Evolutionary conservation across 2,888 invertebrate species (phyloP).

Genomic region (Drosophila conformis): DNA sequence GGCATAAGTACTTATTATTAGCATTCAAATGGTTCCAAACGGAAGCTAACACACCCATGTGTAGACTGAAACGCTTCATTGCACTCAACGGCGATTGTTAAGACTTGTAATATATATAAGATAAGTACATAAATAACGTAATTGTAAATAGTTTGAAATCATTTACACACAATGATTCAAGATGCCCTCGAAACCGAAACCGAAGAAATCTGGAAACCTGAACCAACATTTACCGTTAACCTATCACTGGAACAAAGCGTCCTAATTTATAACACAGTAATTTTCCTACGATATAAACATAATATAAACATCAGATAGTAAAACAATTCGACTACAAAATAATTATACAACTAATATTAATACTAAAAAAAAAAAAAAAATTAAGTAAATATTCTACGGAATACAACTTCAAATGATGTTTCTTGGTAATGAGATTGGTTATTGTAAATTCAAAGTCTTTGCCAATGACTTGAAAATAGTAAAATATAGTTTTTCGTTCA

Average conservation of each 20-base stretch:
- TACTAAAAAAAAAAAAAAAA: background rate
- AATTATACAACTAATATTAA: slow-evolving; percentile 6
- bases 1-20: slow-evolving; percentile 26
- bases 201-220: slow-evolving; percentile 12
- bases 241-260: slow-evolving; percentile 58
- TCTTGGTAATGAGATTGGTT: background rate
- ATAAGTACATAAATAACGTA: slow-evolving; percentile 20
- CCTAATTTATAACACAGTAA: slow-evolving; percentile 63
- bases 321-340: slow-evolving; percentile 17
- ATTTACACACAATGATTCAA: slow-evolving; percentile 10
- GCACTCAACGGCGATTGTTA: slow-evolving; percentile 29
- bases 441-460: background rate
- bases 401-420: background rate
- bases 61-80: slow-evolving; percentile 14
- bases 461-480: background rate
- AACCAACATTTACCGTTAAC: slow-evolving; percentile 24
- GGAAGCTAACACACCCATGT: background rate
- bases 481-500: background rate
- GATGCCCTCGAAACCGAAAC: slow-evolving; percentile 8
- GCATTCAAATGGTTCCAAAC: slow-evolving; percentile 2
- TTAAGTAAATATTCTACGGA: background rate
- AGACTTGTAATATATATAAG: slow-evolving; percentile 11
- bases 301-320: slow-evolving; percentile 5
- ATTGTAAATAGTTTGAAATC: slow-evolving; percentile 3
- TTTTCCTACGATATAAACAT: slow-evolving; percentile 24